A percentile compares a stretch with the other conserved stretches of the same genome.
phyloP scores from a whole-genome alignment of 2,797 vertebrate genomes.

The Typhlichthys eigenmanni region DNA sequence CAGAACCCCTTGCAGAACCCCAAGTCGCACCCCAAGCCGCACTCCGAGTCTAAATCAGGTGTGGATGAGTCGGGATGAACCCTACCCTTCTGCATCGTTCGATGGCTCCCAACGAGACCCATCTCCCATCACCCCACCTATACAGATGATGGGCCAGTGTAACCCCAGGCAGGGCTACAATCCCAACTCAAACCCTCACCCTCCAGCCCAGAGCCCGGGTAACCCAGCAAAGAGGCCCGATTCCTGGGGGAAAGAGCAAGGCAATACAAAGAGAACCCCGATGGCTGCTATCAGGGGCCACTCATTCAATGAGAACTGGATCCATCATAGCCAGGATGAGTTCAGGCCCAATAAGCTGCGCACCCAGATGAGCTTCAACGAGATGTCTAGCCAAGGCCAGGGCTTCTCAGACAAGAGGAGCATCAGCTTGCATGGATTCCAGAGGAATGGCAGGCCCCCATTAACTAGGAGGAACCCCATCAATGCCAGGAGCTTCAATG shows the following conservation, averaged over 20 bases:
- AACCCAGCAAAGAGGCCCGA: conserved; percentile 80
- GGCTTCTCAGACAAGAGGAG: conserved; percentile 87
- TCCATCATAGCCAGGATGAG: conserved; percentile 91
- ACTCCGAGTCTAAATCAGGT: conserved; percentile 91
- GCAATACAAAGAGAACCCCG: conserved; percentile 88
- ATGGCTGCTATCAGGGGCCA: conserved; percentile 90
- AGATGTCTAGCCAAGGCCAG: conserved; percentile 89
- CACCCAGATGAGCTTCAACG: conserved; percentile 97
- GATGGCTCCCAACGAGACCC: conserved; percentile 80
- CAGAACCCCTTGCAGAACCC: conserved; percentile 77
- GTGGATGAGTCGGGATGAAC: conserved; percentile 94
- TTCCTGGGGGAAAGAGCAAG: conserved; percentile 89
- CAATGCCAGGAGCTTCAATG: conserved; percentile 89
- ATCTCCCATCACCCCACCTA: conserved; percentile 72
- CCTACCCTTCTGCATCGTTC: conserved; percentile 81
- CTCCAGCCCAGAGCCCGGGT: conserved; percentile 67
- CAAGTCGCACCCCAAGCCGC: conserved; percentile 84
- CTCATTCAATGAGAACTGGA: conserved; percentile 89
- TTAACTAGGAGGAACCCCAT: conserved; percentile 91
- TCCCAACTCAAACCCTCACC: conserved; percentile 77
- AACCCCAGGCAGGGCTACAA: conserved; percentile 89
- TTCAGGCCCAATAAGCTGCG: conserved; percentile 90
- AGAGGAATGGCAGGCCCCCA: conserved; percentile 83
- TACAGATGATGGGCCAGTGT: conserved; percentile 91
- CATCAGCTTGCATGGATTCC: conserved; percentile 90